Evolutionary conservation across 2,888 invertebrate species (phyloP).

Genomic region (Adineta ricciae): DNA sequence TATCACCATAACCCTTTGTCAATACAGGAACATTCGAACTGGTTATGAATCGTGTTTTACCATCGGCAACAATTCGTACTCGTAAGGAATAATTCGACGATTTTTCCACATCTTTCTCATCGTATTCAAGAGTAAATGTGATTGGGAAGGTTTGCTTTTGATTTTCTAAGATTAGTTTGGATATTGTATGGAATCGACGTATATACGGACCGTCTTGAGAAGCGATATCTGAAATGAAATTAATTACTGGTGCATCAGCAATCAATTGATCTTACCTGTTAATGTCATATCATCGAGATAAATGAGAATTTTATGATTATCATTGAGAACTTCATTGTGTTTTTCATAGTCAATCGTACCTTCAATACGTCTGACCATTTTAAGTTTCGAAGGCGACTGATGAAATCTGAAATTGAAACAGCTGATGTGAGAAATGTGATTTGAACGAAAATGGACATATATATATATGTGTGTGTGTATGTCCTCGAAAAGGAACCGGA

Average conservation of each 20-base stretch:
- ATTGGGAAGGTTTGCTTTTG: background rate
- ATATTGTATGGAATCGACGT: background rate
- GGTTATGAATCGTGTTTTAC: slow-evolving; percentile 21
- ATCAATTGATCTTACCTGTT: background rate
- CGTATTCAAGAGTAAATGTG: background rate
- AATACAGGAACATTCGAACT: background rate
- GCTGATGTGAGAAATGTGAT: too few relatives aligned
- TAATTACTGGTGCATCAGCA: too few relatives aligned
- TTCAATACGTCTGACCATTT: background rate
- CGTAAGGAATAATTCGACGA: background rate
- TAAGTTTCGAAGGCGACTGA: background rate
- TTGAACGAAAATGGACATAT: too few relatives aligned
- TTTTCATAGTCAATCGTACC: background rate
- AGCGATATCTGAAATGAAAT: background rate
- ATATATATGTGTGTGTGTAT: too few relatives aligned
- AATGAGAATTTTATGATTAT: slow-evolving; percentile 11
- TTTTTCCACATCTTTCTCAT: slow-evolving; percentile 13
- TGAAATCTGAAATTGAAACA: too few relatives aligned
- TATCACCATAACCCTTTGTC: background rate
- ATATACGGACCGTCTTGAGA: slow-evolving; percentile 9
- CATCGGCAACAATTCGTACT: slow-evolving; percentile 18
- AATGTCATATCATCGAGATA: slow-evolving; percentile 16
- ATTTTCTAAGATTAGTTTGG: background rate
- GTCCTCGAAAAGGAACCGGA: too few relatives aligned
- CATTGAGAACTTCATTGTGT: slow-evolving; percentile 8